These are phyloP conservation scores for Xiphophorus hellerii DNA, from an alignment of 2,113 vertebrate species.

Conservation along the genomic window DNA sequence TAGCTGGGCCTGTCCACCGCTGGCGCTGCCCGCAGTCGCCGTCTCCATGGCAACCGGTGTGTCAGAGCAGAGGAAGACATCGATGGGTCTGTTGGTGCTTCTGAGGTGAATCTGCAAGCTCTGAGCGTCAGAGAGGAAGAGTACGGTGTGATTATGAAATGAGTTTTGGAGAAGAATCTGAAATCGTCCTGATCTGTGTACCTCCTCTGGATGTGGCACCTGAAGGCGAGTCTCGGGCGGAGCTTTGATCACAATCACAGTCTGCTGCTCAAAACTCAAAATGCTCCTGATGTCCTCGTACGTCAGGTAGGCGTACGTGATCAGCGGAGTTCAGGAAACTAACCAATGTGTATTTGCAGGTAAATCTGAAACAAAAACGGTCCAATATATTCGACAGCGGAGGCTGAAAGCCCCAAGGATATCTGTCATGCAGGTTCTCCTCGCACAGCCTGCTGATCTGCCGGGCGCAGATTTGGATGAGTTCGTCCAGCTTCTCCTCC, in stretches of 20 bases:
- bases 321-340: constrained; percentile 77
- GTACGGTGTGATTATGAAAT: neutral
- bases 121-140: constrained; percentile 66
- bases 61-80: constrained; percentile 93
- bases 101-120: constrained; percentile 90
- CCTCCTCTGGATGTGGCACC: constrained; percentile 93
- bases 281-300: constrained; percentile 92
- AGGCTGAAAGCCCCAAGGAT: constrained; percentile 82
- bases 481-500: constrained; percentile 90
- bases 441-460: constrained; percentile 88
- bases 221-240: constrained; percentile 93
- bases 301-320: constrained; percentile 92
- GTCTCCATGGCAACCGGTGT: constrained; percentile 78
- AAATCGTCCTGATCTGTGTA: constrained; percentile 60
- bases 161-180: no score
- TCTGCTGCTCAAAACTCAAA: constrained; percentile 91
- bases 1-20: constrained; percentile 32
- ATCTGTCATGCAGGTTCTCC: constrained; percentile 88
- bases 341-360: neutral
- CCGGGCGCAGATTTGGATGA: constrained; percentile 87
- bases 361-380: no score
- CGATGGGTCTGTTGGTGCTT: constrained; percentile 92
- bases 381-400: neutral
- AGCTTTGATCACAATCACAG: constrained; percentile 95
- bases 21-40: constrained; percentile 50